These are phyloP conservation scores for Ceyx margarethae DNA, from an alignment of 2,113 vertebrate species.

Conservation along the genomic window DNA sequence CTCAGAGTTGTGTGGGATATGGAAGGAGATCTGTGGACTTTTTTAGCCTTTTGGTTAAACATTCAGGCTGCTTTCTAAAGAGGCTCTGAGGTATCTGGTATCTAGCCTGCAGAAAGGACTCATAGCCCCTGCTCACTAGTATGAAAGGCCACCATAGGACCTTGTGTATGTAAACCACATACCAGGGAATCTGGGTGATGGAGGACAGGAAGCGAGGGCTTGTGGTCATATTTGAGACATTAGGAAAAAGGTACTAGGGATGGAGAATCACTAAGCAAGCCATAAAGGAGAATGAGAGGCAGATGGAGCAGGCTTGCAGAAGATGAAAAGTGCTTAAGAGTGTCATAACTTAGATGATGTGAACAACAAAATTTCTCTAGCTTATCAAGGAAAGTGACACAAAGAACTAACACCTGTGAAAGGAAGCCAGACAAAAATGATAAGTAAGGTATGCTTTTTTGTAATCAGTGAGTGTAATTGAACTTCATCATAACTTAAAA, in stretches of 20 bases:
- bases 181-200: background rate
- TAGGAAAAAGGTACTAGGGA: background rate
- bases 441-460: background rate
- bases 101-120: background rate
- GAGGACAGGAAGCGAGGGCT: background rate
- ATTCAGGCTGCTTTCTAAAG: background rate
- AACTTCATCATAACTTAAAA: background rate
- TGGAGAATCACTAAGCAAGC: background rate
- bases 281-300: background rate
- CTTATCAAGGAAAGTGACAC: background rate
- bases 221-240: background rate
- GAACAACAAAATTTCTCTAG: background rate
- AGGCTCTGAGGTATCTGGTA: accelerated
- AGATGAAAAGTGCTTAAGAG: background rate
- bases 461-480: background rate
- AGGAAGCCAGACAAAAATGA: background rate
- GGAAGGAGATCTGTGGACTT: background rate
- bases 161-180: accelerated
- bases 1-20: background rate
- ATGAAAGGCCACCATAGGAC: background rate
- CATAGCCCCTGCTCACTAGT: background rate
- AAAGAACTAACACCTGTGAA: background rate
- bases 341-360: background rate
- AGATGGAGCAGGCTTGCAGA: background rate
- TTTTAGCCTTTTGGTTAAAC: background rate